phyloP scores from a whole-genome alignment of 1,140 invertebrate species.

The Philotrypesis tridentata region DNA sequence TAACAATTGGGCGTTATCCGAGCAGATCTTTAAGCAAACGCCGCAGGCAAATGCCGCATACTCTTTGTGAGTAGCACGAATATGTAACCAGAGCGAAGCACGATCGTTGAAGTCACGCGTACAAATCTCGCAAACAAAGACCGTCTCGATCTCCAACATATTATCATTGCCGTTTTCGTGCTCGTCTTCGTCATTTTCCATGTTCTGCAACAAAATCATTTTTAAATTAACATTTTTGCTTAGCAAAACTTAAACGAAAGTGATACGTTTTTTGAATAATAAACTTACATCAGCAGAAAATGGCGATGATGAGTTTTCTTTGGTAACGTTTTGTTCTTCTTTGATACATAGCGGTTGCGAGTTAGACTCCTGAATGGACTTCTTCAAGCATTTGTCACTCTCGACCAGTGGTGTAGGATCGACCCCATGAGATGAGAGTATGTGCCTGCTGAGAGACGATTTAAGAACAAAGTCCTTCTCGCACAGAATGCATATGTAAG shows the following conservation, averaged over 20 bases:
- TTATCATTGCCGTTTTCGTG: constrained; percentile 61
- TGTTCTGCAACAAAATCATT: constrained; percentile 37
- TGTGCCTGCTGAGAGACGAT: constrained; percentile 70
- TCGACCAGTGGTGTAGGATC: constrained; percentile 67
- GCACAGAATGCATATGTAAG: constrained; percentile 70
- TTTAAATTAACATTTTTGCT: not conserved
- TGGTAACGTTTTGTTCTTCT: constrained; percentile 37
- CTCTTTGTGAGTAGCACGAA: constrained; percentile 75
- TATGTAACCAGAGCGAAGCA: constrained; percentile 76
- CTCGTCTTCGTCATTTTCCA: constrained; percentile 61
- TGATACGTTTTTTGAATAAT: not conserved
- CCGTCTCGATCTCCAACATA: constrained; percentile 68
- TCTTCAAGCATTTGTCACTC: constrained; percentile 64
- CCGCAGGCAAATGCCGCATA: constrained; percentile 76
- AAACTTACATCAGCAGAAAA: constrained; percentile 46
- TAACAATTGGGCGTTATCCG: constrained; percentile 71
- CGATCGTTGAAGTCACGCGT: constrained; percentile 74
- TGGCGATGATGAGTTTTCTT: constrained; percentile 44
- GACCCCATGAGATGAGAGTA: constrained; percentile 70
- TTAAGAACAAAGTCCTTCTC: constrained; percentile 70
- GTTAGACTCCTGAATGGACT: constrained; percentile 47
- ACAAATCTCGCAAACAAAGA: constrained; percentile 75
- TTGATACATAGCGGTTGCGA: constrained; percentile 2
- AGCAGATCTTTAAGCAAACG: constrained; percentile 75
- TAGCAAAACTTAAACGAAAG: not conserved